Conservation (phyloP, 2,888 invertebrate genomes). For the Archaeoteleia sp. region DNA sequence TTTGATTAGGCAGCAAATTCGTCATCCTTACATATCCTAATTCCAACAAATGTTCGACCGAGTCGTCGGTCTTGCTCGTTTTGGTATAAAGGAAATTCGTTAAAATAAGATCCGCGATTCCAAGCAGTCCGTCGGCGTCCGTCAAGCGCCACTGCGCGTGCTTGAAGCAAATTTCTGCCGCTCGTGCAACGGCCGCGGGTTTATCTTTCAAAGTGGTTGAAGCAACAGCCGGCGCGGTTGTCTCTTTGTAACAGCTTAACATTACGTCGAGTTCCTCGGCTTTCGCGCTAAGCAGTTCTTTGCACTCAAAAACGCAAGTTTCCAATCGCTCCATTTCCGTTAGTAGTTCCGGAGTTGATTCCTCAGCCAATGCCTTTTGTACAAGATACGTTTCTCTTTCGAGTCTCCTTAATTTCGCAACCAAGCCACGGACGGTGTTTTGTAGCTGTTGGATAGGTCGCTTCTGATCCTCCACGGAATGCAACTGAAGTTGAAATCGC, state of each 20-base stretch:
- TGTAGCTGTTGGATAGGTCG: conserved; percentile 94
- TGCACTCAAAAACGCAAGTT: conserved; percentile 89
- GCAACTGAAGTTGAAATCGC: conserved; percentile 95
- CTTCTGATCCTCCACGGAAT: conserved; percentile 92
- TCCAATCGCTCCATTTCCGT: conserved; percentile 85
- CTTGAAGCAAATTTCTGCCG: conserved; percentile 98
- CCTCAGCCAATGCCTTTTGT: conserved; percentile 86
- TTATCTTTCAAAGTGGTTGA: conserved; percentile 82
- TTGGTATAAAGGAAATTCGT: conserved; percentile 98
- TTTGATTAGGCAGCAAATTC: conserved; percentile 94
- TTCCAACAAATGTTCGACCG: conserved; percentile 97
- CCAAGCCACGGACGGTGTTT: conserved; percentile 81
- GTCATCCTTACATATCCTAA: conserved; percentile 96
- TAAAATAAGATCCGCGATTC: conserved; percentile 95
- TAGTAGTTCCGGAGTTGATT: conserved; percentile 79
- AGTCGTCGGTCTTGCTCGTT: conserved; percentile 96
- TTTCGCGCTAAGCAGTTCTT: conserved; percentile 88
- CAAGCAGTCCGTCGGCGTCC: conserved; percentile 97
- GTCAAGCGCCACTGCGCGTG: conserved; percentile 98
- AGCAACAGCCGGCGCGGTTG: conserved; percentile 77
- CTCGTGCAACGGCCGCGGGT: conserved; percentile 86
- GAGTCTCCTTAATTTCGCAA: conserved; percentile 88
- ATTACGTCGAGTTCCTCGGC: conserved; percentile 97
- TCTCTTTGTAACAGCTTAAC: conserved; percentile 93
- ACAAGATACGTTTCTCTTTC: conserved; percentile 94